Evolutionary conservation across 2,113 vertebrate genomes (phyloP).

Genomic region (Sigmodon hispidus): DNA sequence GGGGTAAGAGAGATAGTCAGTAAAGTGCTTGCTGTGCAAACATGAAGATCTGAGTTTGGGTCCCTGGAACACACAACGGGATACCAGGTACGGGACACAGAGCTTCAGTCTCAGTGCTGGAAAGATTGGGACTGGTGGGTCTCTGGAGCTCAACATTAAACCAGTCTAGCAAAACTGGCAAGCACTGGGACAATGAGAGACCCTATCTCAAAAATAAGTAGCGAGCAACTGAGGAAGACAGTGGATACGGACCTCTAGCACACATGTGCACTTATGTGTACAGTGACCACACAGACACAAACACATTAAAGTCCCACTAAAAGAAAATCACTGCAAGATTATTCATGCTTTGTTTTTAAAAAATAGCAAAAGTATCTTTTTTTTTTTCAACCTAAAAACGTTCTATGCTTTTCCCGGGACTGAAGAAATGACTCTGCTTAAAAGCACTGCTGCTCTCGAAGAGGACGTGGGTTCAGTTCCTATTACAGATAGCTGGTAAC

Average conservation of each 20-base stretch:
- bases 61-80: neutral
- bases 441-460: too few species aligned
- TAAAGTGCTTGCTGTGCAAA: neutral
- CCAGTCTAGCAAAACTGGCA: neutral
- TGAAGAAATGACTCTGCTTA: neutral
- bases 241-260: neutral
- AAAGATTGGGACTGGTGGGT: neutral
- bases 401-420: neutral
- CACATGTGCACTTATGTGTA: neutral
- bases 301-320: neutral
- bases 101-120: neutral
- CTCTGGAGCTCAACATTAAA: neutral
- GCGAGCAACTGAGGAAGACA: neutral
- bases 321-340: conserved; percentile 36
- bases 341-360: conserved; percentile 32
- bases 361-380: neutral
- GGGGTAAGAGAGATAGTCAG: neutral
- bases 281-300: neutral
- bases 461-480: neutral
- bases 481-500: neutral
- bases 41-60: neutral
- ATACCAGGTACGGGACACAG: neutral
- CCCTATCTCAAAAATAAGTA: neutral
- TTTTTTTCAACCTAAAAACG: conserved; percentile 27
- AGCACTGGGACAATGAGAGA: neutral